Percentiles rank a stretch among this genome's conserved stretches.
These are phyloP conservation scores for Dryadula phaetusa DNA, from an alignment of 2,888 invertebrate species.

Conservation along the genomic window DNA sequence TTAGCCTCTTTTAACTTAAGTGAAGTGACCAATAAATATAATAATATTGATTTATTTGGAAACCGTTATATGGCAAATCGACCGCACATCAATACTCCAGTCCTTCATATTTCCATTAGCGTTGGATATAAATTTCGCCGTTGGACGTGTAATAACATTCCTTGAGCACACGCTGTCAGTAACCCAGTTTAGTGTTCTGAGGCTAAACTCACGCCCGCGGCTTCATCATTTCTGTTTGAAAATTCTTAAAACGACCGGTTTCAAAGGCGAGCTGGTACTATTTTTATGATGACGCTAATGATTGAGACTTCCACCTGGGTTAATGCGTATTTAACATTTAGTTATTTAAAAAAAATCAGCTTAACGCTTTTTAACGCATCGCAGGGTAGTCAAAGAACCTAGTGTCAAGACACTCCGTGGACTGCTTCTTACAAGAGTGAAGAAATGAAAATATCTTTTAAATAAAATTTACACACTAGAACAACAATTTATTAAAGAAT, in stretches of 20 bases:
- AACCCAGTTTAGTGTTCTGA: conserved; percentile 39
- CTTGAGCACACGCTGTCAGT: conserved; percentile 30
- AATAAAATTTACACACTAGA: no score
- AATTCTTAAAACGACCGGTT: conserved; percentile 25
- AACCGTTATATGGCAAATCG: conserved; percentile 23
- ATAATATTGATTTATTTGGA: conserved; percentile 15
- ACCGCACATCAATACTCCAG: conserved; percentile 28
- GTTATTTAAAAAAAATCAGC: no score
- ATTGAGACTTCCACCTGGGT: background rate
- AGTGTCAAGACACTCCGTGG: no score
- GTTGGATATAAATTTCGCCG: conserved; percentile 39
- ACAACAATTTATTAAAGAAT: no score
- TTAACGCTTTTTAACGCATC: no score
- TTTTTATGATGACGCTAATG: background rate
- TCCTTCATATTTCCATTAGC: conserved; percentile 29
- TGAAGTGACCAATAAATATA: conserved; percentile 9
- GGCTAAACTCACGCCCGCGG: conserved; percentile 35
- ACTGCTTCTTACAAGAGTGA: no score
- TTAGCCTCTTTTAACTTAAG: background rate
- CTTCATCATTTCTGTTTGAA: conserved; percentile 25
- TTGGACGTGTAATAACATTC: conserved; percentile 41
- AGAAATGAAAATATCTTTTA: no score
- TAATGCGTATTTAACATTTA: no score
- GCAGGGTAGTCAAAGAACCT: no score
- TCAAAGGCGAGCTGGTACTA: background rate